Base-by-base conservation (phyloP, 2,797 vertebrate species). In the Pseudochromis fuscus region DNA sequence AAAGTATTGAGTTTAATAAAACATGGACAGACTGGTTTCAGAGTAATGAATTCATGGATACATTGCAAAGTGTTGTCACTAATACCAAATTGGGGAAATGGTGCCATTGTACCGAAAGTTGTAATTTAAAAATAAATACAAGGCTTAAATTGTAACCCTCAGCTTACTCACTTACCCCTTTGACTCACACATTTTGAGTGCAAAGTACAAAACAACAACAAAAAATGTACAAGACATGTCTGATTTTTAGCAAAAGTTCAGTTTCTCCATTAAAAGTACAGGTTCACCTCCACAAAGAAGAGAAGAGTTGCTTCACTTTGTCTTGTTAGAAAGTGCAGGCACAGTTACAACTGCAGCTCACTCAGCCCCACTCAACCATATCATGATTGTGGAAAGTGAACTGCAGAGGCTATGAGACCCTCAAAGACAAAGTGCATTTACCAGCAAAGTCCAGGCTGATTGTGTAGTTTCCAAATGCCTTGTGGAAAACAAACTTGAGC, bases 291-390 rank as follows among this genome's bases (percentile, higher is more conserved):
- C 16, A 40, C 21, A 38, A 23, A 48, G 21, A 59, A 33, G 13
- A 10, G 1, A 48, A 64, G 12, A 3, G 9, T 48, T 19, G 52
- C 13, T 7, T 40, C 3, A 1, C 45, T 51, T 55, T 50, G 5
- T 58, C 35, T 67, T 61, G 28, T 64, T 67, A 49, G 30, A 72
- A 74, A 37, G 21, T 21, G 4, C 37, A 25, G 38, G 8, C 44
- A 30, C 27, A 42, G 42, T 24, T 28, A 49, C 48, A 40, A 6
- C 31, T 27, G 31, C 18, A 27, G 24, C 40, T n/a, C 28, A n/a
- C 48, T 40, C 23, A 63, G 55, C 15, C 24, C 16, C 13, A 5
- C 28, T 51, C 66, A 48, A 52, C 72, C 58, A 33, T 57, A 21
- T 57, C 57, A 57, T 45, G 30, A 40, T 23, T 63, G 12, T 18